Percentiles rank a stretch among this genome's conserved stretches.
Conservation (phyloP, 2,888 invertebrate genomes). For the Chymomyza amoena region DNA sequence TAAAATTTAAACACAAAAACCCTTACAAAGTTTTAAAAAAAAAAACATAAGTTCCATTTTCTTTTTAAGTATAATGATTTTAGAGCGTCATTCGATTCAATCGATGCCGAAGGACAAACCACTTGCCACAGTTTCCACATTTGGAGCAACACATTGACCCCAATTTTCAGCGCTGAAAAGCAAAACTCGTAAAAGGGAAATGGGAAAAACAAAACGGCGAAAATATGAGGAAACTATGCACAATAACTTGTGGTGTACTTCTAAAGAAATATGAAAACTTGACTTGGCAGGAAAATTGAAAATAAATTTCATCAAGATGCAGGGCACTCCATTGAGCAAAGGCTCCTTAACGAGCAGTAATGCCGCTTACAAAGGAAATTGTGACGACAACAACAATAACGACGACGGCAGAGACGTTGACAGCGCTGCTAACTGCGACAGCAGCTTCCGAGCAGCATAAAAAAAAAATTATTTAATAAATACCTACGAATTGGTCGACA, state of each 20-base stretch:
- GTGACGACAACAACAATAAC: not conserved
- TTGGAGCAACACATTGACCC: not conserved
- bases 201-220: conserved; percentile 43
- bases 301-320: conserved; percentile 51
- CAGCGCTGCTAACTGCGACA: not conserved
- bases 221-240: conserved; percentile 47
- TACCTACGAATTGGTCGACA: too few relatives aligned
- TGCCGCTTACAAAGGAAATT: conserved; percentile 1
- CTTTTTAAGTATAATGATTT: conserved; percentile 3
- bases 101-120: conserved; percentile 1
- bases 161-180: not conserved
- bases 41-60: not conserved
- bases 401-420: not conserved
- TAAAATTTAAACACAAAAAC: too few relatives aligned
- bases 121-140: not conserved
- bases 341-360: not conserved
- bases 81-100: conserved; percentile 7
- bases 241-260: conserved; percentile 27
- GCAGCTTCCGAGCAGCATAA: not conserved
- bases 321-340: not conserved
- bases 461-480: too few relatives aligned
- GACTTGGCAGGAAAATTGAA: conserved; percentile 52
- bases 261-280: conserved; percentile 44
- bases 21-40: too few relatives aligned
- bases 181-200: not conserved